Base-by-base conservation (phyloP, 2,888 invertebrate species). In the Clostera curtula region DNA sequence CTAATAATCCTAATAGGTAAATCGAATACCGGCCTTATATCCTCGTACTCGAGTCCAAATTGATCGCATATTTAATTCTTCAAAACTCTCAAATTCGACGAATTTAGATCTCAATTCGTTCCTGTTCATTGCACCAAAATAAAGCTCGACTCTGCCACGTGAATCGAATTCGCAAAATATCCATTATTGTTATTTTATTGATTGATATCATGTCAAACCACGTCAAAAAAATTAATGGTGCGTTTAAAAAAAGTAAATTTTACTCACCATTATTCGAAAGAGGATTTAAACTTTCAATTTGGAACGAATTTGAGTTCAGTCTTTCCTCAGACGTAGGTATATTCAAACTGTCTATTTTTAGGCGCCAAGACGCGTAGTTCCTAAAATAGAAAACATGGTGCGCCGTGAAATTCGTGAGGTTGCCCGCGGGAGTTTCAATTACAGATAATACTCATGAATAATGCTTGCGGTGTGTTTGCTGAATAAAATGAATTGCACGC, bases 321-420 rank as follows among this genome's bases (percentile, higher is more conserved):
- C n/a, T n/a, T n/a, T n/a, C 9, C 20, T 10, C 9, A 39, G 44
- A 46, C 42, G 53, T 49, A 56, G 57, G 47, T 60, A 54, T 55
- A 49, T 49, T 56, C 52, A 59, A 66, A 65, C 57, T 53, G 36
- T 73, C 77, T 79, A 79, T 77, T 79, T 76, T 65, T 58, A 72
- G 74, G 68, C 43, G 49, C 57, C 62, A 66, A 62, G 56, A 70
- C 69, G 73, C 63, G 56, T 39, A 38, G 59, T 39, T 59, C 37
- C 64, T 70, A 60, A 75, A 76, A 77, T 79, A 79, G 79, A 74
- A 57, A 51, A 45, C 47, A 49, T 45, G 49, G 54, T 47, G 54
- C 60, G 56, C 42, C 43, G 41, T 39, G 48, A 56, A 62, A 61
- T 55, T 54, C 47, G 40, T 42, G 34, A 59, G 61, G 60, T 23